Percentiles rank a stretch among this genome's conserved stretches.
Evolutionary conservation across 2,888 invertebrate species (phyloP).

Genomic region (Syrphus vitripennis): DNA sequence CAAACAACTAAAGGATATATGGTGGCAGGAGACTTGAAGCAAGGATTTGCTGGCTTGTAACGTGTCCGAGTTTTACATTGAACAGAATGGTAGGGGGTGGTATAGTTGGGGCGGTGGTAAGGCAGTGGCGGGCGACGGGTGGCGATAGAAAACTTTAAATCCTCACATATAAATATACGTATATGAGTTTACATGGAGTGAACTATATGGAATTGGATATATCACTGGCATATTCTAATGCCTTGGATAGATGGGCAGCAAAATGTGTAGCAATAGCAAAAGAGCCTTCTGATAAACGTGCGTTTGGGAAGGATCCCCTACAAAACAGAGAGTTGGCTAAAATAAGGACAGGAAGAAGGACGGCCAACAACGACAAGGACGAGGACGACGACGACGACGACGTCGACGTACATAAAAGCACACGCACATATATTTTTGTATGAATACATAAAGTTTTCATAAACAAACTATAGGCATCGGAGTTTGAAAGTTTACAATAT

Average conservation of each 20-base stretch:
- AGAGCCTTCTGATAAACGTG: slow-evolving; percentile 60
- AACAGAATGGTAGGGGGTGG: background rate
- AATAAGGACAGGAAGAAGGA: slow-evolving; percentile 5
- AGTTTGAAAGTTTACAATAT: slow-evolving; percentile 72
- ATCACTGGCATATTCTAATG: slow-evolving; percentile 69
- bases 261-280: slow-evolving; percentile 36
- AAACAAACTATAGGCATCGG: slow-evolving; percentile 71
- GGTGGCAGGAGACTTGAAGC: slow-evolving; percentile 30
- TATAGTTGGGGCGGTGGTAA: background rate
- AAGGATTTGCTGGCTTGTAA: slow-evolving; percentile 69
- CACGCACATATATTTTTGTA: slow-evolving; percentile 30
- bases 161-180: slow-evolving; percentile 20
- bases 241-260: slow-evolving; percentile 60
- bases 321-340: slow-evolving; percentile 5
- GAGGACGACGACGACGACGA: slow-evolving; percentile 17
- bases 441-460: slow-evolving; percentile 65
- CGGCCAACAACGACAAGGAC: too few species aligned
- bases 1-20: slow-evolving; percentile 20
- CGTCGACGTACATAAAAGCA: slow-evolving; percentile 56
- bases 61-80: slow-evolving; percentile 70
- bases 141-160: slow-evolving; percentile 69
- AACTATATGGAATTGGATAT: slow-evolving; percentile 63
- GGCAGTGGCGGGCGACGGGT: background rate
- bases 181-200: slow-evolving; percentile 34
- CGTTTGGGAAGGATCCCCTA: slow-evolving; percentile 17